These are phyloP conservation scores for Antheraea assamensis DNA, from an alignment of 2,888 invertebrate genomes.

Conservation along the genomic window DNA sequence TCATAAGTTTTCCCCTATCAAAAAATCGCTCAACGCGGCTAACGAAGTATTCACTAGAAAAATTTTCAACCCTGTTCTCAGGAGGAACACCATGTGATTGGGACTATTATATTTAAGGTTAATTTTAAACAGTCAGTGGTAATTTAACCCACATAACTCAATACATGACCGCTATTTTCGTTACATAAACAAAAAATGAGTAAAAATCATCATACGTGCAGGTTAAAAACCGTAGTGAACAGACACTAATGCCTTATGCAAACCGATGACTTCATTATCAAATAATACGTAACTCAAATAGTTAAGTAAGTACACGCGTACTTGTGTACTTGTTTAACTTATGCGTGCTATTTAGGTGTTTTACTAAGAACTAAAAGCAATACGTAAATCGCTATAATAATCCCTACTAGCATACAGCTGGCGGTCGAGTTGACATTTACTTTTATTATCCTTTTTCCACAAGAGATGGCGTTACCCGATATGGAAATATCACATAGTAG, in stretches of 20 bases:
- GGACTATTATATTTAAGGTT: no score
- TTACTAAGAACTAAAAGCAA: neutral
- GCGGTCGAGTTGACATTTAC: neutral
- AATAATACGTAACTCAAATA: neutral
- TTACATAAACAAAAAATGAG: neutral
- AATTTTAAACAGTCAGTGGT: no score
- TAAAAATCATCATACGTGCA: neutral
- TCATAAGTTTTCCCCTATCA: no score
- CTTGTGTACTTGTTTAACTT: neutral
- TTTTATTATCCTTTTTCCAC: neutral
- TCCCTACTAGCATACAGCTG: neutral
- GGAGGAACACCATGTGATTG: no score
- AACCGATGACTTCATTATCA: neutral
- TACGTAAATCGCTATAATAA: neutral
- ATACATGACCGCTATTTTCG: no score
- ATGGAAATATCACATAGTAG: no score
- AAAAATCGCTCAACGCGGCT: no score
- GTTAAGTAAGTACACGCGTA: neutral
- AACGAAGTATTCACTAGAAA: no score
- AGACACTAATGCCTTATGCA: neutral
- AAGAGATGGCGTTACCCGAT: neutral
- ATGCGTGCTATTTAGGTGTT: neutral
- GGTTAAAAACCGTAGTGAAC: constrained; percentile 7
- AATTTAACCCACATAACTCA: no score
- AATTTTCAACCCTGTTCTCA: no score